Percentiles rank a stretch among this genome's conserved stretches.
These are phyloP conservation scores for Heliconius eleuchia DNA, from an alignment of 1,140 invertebrate species.

Conservation along the genomic window DNA sequence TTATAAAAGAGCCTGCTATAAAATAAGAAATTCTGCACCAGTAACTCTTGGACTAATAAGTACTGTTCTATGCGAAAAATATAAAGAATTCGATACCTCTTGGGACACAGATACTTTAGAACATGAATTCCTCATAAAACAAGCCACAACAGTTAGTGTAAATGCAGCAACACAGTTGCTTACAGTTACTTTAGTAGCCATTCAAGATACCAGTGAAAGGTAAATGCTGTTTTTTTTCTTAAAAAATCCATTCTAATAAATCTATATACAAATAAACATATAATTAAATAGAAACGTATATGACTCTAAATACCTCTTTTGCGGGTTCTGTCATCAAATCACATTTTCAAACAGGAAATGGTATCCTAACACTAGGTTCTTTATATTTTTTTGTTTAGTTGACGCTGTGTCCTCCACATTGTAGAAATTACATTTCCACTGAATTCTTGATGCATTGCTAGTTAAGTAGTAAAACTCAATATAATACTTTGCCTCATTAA, in stretches of 20 bases:
- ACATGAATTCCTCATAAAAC: constrained; percentile 77
- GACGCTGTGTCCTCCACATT: no score
- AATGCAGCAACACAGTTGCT: constrained; percentile 78
- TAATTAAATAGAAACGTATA: not conserved
- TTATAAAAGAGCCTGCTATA: constrained; percentile 40
- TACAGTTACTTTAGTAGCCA: constrained; percentile 75
- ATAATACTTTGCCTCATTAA: no score
- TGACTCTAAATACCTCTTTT: no score
- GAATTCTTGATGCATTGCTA: no score
- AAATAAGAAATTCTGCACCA: constrained; percentile 52
- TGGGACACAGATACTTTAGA: constrained; percentile 59
- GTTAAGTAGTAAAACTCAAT: no score
- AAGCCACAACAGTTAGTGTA: constrained; percentile 77
- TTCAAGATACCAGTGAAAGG: constrained; percentile 79
- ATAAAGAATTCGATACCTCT: constrained; percentile 37
- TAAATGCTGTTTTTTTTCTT: constrained; percentile 33
- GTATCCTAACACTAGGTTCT: no score
- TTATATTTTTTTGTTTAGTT: no score
- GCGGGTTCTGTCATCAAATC: no score
- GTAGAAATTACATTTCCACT: no score
- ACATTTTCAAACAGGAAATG: no score
- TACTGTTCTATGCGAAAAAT: constrained; percentile 48
- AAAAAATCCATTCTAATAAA: not conserved
- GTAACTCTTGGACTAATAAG: constrained; percentile 52
- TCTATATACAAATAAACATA: not conserved